A percentile compares a stretch with the other conserved stretches of the same genome.
These are phyloP conservation scores for Cepaea hortensis DNA, from an alignment of 2,888 invertebrate genomes.

Conservation along the genomic window DNA sequence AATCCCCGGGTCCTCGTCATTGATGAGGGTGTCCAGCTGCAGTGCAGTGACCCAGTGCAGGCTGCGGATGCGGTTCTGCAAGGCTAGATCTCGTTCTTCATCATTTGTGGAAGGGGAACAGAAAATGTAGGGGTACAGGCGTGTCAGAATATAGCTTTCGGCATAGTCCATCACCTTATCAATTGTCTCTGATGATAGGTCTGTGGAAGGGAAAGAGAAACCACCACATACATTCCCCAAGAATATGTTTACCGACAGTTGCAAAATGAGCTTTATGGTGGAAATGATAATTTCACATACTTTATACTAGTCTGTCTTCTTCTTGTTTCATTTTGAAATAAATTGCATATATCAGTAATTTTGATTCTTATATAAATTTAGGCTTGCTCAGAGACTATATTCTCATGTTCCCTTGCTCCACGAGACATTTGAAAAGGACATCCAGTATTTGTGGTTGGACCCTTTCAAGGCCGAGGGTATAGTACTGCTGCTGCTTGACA, in stretches of 20 bases:
- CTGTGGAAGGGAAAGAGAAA: constrained; percentile 69
- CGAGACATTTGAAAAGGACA: no score
- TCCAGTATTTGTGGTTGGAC: no score
- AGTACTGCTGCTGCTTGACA: no score
- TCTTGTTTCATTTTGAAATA: no score
- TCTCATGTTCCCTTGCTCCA: no score
- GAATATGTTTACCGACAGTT: neutral
- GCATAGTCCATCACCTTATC: constrained; percentile 91
- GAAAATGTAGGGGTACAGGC: constrained; percentile 90
- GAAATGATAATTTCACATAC: no score
- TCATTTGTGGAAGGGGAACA: constrained; percentile 92
- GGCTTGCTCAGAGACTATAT: no score
- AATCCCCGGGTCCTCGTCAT: constrained; percentile 88
- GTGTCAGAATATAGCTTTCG: constrained; percentile 94
- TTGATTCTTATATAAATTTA: no score
- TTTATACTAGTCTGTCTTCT: neutral
- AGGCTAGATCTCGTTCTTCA: constrained; percentile 89
- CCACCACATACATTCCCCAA: neutral
- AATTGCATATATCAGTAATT: no score
- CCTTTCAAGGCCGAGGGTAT: no score
- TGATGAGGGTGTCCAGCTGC: constrained; percentile 93
- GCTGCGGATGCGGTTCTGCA: constrained; percentile 92
- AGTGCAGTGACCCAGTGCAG: constrained; percentile 97
- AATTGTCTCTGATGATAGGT: constrained; percentile 84
- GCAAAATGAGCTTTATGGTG: no score